Conservation (phyloP, 2,797 vertebrate species). For the Lacerta agilis region DNA sequence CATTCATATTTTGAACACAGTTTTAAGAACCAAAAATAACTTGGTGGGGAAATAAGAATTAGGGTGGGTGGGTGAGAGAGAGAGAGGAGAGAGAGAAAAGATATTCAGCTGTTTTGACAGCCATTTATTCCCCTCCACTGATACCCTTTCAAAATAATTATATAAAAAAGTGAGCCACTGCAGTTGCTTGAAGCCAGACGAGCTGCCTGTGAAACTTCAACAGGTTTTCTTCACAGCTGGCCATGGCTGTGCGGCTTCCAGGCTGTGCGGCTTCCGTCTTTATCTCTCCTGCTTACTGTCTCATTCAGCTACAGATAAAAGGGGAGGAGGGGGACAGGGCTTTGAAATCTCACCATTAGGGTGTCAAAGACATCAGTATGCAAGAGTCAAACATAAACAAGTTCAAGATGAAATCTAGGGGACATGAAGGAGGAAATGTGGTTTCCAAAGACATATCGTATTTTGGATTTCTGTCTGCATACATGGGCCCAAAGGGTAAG, state of each 20-base stretch:
- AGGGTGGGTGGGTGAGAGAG: no score
- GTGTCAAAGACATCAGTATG: slow-evolving; percentile 75
- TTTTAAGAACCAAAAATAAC: slow-evolving; percentile 62
- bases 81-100: slow-evolving; percentile 52
- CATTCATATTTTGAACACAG: background rate
- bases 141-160: slow-evolving; percentile 58
- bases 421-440: background rate
- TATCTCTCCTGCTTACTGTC: slow-evolving; percentile 82
- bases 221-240: slow-evolving; percentile 83
- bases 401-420: slow-evolving; percentile 66
- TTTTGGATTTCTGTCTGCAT: background rate
- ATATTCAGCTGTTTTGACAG: slow-evolving; percentile 50
- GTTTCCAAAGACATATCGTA: slow-evolving; percentile 4
- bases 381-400: slow-evolving; percentile 76
- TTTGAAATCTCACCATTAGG: slow-evolving; percentile 79
- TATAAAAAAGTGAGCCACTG: slow-evolving; percentile 59
- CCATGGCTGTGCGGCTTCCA: slow-evolving; percentile 74
- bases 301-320: slow-evolving; percentile 81
- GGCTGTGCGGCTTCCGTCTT: slow-evolving; percentile 83
- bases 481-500: slow-evolving; percentile 31
- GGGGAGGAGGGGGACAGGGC: slow-evolving; percentile 76
- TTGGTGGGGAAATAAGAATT: slow-evolving; percentile 52
- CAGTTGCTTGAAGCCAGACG: slow-evolving; percentile 74
- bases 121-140: slow-evolving; percentile 63
- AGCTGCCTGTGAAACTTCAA: slow-evolving; percentile 79